Evolutionary conservation across 2,888 invertebrate genomes (phyloP), one percentile per base, ranked within the genome.

Genomic region (Chaetogeoica ovagalla): DNA sequence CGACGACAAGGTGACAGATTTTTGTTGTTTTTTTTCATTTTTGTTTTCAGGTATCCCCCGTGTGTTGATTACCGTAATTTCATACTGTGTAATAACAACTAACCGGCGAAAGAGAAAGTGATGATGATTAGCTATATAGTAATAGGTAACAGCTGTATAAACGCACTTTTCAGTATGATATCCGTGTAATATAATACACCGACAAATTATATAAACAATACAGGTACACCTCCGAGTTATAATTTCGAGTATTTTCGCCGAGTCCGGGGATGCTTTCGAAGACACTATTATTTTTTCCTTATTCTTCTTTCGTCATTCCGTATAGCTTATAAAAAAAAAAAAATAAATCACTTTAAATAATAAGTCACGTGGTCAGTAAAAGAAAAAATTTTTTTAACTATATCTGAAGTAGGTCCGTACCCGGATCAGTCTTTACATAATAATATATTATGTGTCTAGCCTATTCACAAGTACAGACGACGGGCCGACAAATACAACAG

Each of bases 21-120:
- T 57, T 63, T 74, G 52, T 30, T 30, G 30, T 73, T 73, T 63
- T 73, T 59, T 63, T n/a, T n/a, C n/a, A n/a, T n/a, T n/a, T 55
- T 63, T 48, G 3, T 48, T 43, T 60, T 19, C 17, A 62, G 8
- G 48, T 55, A 9, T 52, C 52, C 2, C 2, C 30, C 15, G 37
- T 37, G 6, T 30, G 15, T 15, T 17, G 9, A 30, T 11, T 30
- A 39, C 39, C 21, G 59, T 71, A 11, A 55, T 55, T 39, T 23
- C 30, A 72, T 43, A 60, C 43, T 60, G 43, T 60, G 23, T 7
- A 75, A 30, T 30, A 30, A 57, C 39, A 57, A 23, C 66, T 43
- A 59, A 21, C 23, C 11, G 60, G 55, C 57, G 66, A 75, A 75
- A 75, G 75, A 75, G 75, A 75, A 75, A 75, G 75, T 75, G 75